These are phyloP conservation scores for Trematomus loennbergii DNA, from an alignment of 2,113 vertebrate genomes.

Conservation along the genomic window DNA sequence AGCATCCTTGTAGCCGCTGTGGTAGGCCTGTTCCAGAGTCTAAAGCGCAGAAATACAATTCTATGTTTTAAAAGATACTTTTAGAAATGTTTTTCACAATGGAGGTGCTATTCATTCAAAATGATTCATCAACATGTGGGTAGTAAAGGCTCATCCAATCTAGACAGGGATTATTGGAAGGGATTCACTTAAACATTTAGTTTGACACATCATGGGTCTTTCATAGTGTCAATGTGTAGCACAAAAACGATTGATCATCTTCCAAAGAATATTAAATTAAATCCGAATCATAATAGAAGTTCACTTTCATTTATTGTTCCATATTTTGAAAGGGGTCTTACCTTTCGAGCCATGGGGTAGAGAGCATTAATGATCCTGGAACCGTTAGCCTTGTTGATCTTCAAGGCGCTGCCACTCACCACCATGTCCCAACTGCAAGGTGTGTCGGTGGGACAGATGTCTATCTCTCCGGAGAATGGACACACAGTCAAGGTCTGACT, in stretches of 20 bases:
- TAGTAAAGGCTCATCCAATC: background rate
- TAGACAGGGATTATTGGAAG: background rate
- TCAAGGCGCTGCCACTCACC: slow-evolving; percentile 83
- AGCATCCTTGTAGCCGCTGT: slow-evolving; percentile 79
- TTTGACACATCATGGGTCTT: background rate
- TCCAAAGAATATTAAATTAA: background rate
- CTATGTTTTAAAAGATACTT: background rate
- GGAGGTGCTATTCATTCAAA: background rate
- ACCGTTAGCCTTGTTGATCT: slow-evolving; percentile 87
- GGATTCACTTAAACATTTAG: background rate
- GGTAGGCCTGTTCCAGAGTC: slow-evolving; percentile 75
- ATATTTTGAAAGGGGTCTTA: slow-evolving; percentile 65
- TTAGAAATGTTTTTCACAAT: background rate
- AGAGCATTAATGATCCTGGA: slow-evolving; percentile 85
- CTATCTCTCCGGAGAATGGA: slow-evolving; percentile 90
- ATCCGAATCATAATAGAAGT: background rate
- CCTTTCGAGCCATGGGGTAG: slow-evolving; percentile 85
- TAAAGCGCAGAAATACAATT: slow-evolving; percentile 33
- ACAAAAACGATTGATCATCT: background rate
- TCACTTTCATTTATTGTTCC: background rate
- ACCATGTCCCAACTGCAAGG: slow-evolving; percentile 84
- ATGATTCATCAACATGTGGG: background rate
- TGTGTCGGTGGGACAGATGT: slow-evolving; percentile 88
- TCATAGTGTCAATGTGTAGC: background rate
- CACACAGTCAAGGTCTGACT: slow-evolving; percentile 87